Evolutionary conservation across 2,888 invertebrate genomes (phyloP), one percentile per base, ranked within the genome.

Genomic region (Lobophora halterata): DNA sequence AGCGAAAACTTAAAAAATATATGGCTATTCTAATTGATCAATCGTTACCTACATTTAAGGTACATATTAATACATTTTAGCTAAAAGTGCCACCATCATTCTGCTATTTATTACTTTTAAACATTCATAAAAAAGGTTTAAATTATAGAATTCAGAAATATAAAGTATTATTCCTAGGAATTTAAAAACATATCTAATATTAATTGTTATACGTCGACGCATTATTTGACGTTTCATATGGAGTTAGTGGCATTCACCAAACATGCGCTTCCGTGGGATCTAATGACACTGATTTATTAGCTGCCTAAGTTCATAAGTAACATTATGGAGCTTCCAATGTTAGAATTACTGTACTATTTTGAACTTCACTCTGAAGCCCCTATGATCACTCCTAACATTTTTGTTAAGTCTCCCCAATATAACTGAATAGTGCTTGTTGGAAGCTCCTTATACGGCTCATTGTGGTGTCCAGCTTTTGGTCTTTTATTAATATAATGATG

Each of bases 401-500:
- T 27, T 16, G 5, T 21, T 21, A 7, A 24, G 17, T 16, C 25
- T 21, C 21, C 20, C 26, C 20, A 12, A 20, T 29, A 14, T 1
- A 25, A 7, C 13, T 2, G 6, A 18, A 9, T n/a, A 28, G 10
- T 23, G 21, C 14, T 23, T 61, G 69, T 75, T 75, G 71, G 71
- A 65, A 71, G 67, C 65, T 70, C 74, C 64, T 55, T 44, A 47
- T 55, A 49, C 58, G 63, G 59, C 52, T 64, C 58, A 67, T 59
- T 75, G 71, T 73, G 71, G 76, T 69, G 65, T 67, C 50, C 58
- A 71, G 82, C 79, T 80, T 80, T 60, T 81, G 76, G 76, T 79
- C 66, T 74, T 75, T 75, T 82, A 86, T 85, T 86, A 87, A 86
- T 86, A 71, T 82, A 67, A 80, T 82, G 76, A 85, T 86, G 85